Evolutionary conservation across 2,888 invertebrate species (phyloP).

Genomic region (Caradrina clavipalpis): DNA sequence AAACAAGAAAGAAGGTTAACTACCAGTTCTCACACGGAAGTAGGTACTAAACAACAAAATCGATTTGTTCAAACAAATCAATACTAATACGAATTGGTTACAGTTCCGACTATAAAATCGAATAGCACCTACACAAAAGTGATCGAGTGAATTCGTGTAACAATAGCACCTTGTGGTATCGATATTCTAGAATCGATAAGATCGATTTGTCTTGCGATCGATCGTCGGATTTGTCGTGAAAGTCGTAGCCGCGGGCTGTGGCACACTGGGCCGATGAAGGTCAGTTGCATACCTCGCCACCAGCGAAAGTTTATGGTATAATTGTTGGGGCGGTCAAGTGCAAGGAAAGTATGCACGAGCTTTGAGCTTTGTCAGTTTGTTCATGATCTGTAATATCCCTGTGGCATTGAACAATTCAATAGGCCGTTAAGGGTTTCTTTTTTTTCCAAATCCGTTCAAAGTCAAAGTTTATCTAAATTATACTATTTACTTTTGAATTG

Average conservation of each 20-base stretch:
- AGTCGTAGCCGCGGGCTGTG: slow-evolving; percentile 79
- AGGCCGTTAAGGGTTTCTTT: too few species aligned
- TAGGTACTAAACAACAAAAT: slow-evolving; percentile 42
- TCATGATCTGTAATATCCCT: slow-evolving; percentile 24
- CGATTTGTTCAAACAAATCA: slow-evolving; percentile 57
- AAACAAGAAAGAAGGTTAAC: slow-evolving; percentile 29
- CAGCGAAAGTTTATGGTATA: slow-evolving; percentile 86
- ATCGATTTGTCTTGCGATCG: slow-evolving; percentile 61
- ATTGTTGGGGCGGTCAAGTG: slow-evolving; percentile 83
- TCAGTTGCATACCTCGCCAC: slow-evolving; percentile 73
- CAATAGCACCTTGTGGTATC: slow-evolving; percentile 38
- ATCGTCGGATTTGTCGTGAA: slow-evolving; percentile 75
- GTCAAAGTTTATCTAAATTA: too few species aligned
- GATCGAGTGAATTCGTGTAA: slow-evolving; percentile 31
- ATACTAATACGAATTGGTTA: slow-evolving; percentile 58
- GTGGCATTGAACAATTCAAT: slow-evolving; percentile 1
- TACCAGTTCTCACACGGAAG: slow-evolving; percentile 59
- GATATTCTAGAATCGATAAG: slow-evolving; percentile 52
- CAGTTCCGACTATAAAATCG: slow-evolving; percentile 46
- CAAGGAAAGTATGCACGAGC: slow-evolving; percentile 72
- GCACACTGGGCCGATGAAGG: slow-evolving; percentile 81
- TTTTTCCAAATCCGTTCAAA: too few species aligned
- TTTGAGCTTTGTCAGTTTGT: slow-evolving; percentile 43
- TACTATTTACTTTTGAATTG: too few species aligned
- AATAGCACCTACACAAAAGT: slow-evolving; percentile 37